Conservation (phyloP, 1,140 invertebrate genomes). For the Dysdera silvatica region DNA sequence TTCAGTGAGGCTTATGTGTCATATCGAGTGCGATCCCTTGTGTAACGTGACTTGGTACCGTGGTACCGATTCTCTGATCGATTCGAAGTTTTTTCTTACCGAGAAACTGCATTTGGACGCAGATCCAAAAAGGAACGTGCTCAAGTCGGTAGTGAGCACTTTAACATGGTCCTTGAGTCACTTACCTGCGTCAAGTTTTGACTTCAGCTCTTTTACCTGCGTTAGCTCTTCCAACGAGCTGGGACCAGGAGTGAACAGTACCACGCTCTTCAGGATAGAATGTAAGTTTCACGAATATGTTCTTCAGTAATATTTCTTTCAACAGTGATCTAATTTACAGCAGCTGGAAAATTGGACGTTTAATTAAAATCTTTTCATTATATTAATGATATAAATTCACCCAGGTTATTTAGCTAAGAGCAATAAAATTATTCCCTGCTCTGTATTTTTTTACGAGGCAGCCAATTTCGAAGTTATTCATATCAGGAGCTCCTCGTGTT, state of each 20-base stretch:
- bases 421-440: too few species aligned
- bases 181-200: slow-evolving; percentile 9
- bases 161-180: slow-evolving; percentile 65
- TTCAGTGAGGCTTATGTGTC: slow-evolving; percentile 70
- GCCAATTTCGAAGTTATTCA: too few species aligned
- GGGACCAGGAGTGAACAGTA: slow-evolving; percentile 64
- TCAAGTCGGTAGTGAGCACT: slow-evolving; percentile 75
- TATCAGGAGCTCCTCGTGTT: too few species aligned
- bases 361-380: not conserved
- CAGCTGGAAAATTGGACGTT: not conserved
- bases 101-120: slow-evolving; percentile 54
- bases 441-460: too few species aligned
- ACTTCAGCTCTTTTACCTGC: slow-evolving; percentile 60
- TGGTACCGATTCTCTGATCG: slow-evolving; percentile 43
- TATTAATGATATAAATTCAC: not conserved
- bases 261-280: slow-evolving; percentile 75
- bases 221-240: slow-evolving; percentile 63
- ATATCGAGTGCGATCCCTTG: slow-evolving; percentile 72
- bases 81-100: slow-evolving; percentile 45
- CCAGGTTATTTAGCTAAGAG: too few species aligned
- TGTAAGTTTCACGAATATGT: slow-evolving; percentile 56
- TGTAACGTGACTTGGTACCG: slow-evolving; percentile 77
- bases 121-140: slow-evolving; percentile 63
- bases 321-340: not conserved
- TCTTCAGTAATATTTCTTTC: not conserved